Conservation (phyloP, 2,888 invertebrate genomes). For the Lasioglossum figueresi region DNA sequence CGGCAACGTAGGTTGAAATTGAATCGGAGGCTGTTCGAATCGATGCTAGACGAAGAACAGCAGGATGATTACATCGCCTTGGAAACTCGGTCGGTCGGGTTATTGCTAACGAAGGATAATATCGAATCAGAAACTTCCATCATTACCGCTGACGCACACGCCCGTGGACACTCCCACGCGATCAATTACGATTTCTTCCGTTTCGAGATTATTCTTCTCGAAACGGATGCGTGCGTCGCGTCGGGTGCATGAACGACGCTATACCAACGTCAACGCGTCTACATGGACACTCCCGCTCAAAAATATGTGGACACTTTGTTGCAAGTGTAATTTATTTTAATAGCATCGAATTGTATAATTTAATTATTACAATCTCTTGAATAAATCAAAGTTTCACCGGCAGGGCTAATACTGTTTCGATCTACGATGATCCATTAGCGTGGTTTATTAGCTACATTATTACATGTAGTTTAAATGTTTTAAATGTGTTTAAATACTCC, state of each 20-base stretch:
- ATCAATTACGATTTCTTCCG: not conserved
- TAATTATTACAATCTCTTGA: too few species aligned
- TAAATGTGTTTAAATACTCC: too few species aligned
- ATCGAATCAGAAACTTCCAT: slow-evolving; percentile 23
- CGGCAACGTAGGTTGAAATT: not conserved
- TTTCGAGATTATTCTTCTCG: not conserved
- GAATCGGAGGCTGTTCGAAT: slow-evolving; percentile 1
- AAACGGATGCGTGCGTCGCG: not conserved
- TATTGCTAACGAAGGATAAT: slow-evolving; percentile 12
- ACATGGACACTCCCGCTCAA: too few species aligned
- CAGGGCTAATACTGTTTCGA: too few species aligned
- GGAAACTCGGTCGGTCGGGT: slow-evolving; percentile 17
- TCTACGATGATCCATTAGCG: too few species aligned
- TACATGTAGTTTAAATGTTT: too few species aligned
- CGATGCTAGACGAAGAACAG: not conserved
- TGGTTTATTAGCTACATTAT: too few species aligned
- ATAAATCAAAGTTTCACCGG: too few species aligned
- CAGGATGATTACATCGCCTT: slow-evolving; percentile 20
- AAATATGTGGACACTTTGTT: too few species aligned
- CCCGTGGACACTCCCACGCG: not conserved
- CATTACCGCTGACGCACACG: not conserved
- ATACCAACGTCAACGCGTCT: not conserved
- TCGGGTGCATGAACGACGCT: not conserved
- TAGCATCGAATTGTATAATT: too few species aligned
- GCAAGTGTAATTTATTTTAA: too few species aligned